Percentiles rank a stretch among this genome's conserved stretches.
These are phyloP conservation scores for Nerophis lumbriciformis DNA, from an alignment of 2,113 vertebrate genomes.

Conservation along the genomic window DNA sequence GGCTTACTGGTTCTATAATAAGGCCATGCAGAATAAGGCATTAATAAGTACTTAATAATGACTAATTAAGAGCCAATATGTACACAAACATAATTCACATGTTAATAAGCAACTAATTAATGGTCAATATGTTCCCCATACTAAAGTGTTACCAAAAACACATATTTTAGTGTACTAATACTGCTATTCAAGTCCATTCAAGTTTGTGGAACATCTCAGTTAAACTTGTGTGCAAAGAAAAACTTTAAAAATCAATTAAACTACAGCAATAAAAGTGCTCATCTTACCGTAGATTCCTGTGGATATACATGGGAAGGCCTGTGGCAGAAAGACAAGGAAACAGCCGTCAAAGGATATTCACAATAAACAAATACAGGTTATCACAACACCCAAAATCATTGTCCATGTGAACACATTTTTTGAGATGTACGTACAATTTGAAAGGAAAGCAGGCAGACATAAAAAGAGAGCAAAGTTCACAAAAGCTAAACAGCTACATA, in stretches of 20 bases:
- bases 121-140: too few species aligned
- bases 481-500: conserved; percentile 35
- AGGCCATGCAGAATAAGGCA: too few species aligned
- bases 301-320: conserved; percentile 99
- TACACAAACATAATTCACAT: too few species aligned
- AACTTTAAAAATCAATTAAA: neutral
- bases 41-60: too few species aligned
- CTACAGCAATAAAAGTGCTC: neutral
- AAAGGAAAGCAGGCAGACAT: conserved; percentile 6
- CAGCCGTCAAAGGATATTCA: conserved; percentile 19
- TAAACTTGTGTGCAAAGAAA: conserved; percentile 1
- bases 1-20: too few species aligned
- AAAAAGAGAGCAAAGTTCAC: conserved; percentile 16
- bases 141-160: too few species aligned
- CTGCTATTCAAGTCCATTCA: too few species aligned
- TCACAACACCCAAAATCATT: neutral
- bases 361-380: neutral
- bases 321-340: conserved; percentile 62
- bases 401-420: neutral
- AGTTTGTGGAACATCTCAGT: too few species aligned
- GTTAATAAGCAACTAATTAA: too few species aligned
- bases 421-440: neutral
- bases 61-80: too few species aligned
- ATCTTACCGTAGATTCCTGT: conserved; percentile 98
- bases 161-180: too few species aligned